Percentiles rank a stretch among this genome's conserved stretches.
phyloP scores from a whole-genome alignment of 2,113 vertebrate species.

The Oreochromis tanganicae region DNA sequence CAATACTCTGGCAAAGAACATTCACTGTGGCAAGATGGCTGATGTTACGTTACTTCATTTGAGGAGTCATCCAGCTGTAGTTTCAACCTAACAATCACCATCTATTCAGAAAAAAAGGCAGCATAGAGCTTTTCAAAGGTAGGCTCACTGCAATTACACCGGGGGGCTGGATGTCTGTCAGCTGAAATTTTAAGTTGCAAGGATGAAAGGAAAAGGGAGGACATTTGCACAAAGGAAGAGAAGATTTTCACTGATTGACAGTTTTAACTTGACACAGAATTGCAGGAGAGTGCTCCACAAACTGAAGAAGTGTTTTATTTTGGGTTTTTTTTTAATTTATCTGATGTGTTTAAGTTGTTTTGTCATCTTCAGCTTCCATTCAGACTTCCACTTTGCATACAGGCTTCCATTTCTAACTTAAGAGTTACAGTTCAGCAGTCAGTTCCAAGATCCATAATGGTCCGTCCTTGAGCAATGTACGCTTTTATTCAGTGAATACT shows the following conservation, averaged over 20 bases:
- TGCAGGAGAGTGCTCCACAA: background rate
- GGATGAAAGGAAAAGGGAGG: background rate
- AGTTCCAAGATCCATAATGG: background rate
- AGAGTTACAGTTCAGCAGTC: background rate
- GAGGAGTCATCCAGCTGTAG: background rate
- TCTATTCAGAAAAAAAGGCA: background rate
- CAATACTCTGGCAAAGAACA: background rate
- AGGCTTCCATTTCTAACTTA: background rate
- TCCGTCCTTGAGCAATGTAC: background rate
- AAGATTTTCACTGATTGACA: background rate
- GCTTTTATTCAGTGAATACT: background rate
- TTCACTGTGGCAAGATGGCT: background rate
- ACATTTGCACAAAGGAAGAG: background rate
- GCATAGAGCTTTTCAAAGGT: background rate
- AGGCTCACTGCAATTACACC: background rate
- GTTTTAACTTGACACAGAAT: background rate
- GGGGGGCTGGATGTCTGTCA: background rate
- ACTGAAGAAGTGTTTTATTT: background rate
- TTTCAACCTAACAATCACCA: background rate
- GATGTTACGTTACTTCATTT: background rate
- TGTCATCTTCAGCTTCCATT: background rate
- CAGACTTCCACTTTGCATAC: background rate
- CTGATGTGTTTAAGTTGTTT: background rate
- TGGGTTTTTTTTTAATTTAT: background rate
- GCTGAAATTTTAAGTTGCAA: background rate